phyloP scores from a whole-genome alignment of 2,888 invertebrate genomes.

The Noctua comes region DNA sequence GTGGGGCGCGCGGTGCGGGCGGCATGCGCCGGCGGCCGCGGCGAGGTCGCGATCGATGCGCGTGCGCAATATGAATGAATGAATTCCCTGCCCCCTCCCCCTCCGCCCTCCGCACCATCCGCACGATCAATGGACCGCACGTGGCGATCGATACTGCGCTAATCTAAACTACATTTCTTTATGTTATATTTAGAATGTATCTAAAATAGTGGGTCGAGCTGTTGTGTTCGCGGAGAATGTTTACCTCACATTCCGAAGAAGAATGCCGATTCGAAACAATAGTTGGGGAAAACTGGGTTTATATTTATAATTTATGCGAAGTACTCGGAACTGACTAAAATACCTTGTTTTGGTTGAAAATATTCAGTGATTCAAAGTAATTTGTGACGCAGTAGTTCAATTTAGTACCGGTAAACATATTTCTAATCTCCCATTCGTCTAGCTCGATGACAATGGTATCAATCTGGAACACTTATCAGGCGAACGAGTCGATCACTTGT shows the following conservation, averaged over 20 bases:
- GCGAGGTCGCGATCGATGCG: slow-evolving; percentile 78
- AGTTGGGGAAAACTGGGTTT: slow-evolving; percentile 38
- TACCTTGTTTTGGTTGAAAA: slow-evolving; percentile 13
- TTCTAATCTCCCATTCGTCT: slow-evolving; percentile 54
- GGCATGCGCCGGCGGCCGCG: slow-evolving; percentile 68
- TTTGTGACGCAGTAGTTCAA: background rate
- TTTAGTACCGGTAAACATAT: slow-evolving; percentile 25
- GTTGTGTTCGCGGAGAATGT: slow-evolving; percentile 32
- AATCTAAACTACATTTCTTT: slow-evolving; percentile 67
- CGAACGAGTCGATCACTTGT: slow-evolving; percentile 71
- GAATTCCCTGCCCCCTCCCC: slow-evolving; percentile 76
- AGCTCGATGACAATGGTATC: slow-evolving; percentile 68
- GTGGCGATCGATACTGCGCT: slow-evolving; percentile 82
- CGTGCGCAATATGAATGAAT: slow-evolving; percentile 87
- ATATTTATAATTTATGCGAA: slow-evolving; percentile 30
- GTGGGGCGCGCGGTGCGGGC: slow-evolving; percentile 64
- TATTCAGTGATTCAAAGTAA: slow-evolving; percentile 9
- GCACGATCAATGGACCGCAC: slow-evolving; percentile 85
- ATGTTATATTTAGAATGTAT: slow-evolving; percentile 52
- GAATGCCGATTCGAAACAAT: slow-evolving; percentile 38
- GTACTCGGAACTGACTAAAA: slow-evolving; percentile 24
- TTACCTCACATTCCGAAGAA: slow-evolving; percentile 30
- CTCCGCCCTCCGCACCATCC: slow-evolving; percentile 71
- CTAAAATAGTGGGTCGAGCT: slow-evolving; percentile 43
- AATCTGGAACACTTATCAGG: slow-evolving; percentile 67